Evolutionary conservation across 2,888 invertebrate species (phyloP), one percentile per base, ranked within the genome.

Genomic region (Chloromyia formosa): DNA sequence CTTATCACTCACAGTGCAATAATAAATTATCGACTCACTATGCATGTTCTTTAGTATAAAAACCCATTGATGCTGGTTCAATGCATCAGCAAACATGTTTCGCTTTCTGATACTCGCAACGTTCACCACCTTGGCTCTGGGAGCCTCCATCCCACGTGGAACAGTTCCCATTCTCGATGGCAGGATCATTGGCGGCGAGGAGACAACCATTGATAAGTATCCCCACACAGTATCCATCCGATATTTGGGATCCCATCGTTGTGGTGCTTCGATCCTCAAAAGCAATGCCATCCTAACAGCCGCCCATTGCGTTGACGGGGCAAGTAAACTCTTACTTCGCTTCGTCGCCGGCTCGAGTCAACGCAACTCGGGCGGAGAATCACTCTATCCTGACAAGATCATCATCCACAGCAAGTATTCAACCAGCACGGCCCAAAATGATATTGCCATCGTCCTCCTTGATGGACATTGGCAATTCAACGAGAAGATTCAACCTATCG

Each of bases 221-320:
- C 75, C 76, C 16, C 68, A 68, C 27, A 74, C 75, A 64, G 12
- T 74, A 5, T 76, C 74, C 9, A 53, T 77, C 5, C 7, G 45
- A n/a, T 72, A 61, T 22, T 78, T 83, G 45, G 86, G 84, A 0
- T 78, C 82, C 0, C 88, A 88, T 76, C 79, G 83, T 0, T 89
- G 89, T 77, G 88, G 88, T 0, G 88, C 87, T 0, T 79, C 86
- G 1, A 86, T 89, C 16, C 81, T 89, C 27, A 49, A 61, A 1
- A n/a, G 12, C 12, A 73, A 42, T 45, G 20, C 16, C 14, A 45
- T n/a, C 3, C 16, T 73, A 22, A 73, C 61, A 14, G 73, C 73
- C 5, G 73, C 61, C 7, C 73, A 73, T 27, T 73, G 73, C 22
- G 60, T 73, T 4, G n/a, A 22, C 5, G 60, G 61, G 16, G 42